phyloP scores from a whole-genome alignment of 2,888 invertebrate genomes.

The Temnothorax rugatulus region DNA sequence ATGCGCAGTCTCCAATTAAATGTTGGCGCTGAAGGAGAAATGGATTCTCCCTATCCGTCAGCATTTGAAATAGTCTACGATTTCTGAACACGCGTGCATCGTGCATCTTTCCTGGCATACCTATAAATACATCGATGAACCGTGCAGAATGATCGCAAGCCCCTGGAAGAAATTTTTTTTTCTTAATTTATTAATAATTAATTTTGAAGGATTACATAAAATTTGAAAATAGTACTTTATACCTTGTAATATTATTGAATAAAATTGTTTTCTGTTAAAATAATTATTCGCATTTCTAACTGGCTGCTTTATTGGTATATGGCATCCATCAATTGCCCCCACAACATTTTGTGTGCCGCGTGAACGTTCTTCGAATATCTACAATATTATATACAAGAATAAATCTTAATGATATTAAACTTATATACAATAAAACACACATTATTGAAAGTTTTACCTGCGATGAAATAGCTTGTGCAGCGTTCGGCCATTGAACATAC shows the following conservation, averaged over 20 bases:
- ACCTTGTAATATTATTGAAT: slow-evolving; percentile 10
- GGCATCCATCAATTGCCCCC: neutral
- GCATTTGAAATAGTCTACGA: neutral
- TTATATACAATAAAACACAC: neutral
- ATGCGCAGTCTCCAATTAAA: neutral
- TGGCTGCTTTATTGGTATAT: slow-evolving; percentile 36
- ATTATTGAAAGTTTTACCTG: neutral
- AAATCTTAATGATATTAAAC: slow-evolving; percentile 8
- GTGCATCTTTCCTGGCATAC: neutral
- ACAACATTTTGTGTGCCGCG: neutral
- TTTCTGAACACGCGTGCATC: slow-evolving; percentile 8
- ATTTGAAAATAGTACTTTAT: neutral
- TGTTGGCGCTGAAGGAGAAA: neutral
- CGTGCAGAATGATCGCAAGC: slow-evolving; percentile 1
- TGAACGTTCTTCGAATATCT: slow-evolving; percentile 1
- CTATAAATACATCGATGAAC: neutral
- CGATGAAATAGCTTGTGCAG: slow-evolving; percentile 11
- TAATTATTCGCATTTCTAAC: neutral
- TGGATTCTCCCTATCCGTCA: neutral
- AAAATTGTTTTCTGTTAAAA: slow-evolving; percentile 8
- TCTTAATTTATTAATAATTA: neutral
- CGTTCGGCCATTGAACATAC: neutral
- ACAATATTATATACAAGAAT: neutral
- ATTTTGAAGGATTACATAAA: neutral
- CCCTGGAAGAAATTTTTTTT: neutral